These are phyloP conservation scores for Gari tellinella DNA, from an alignment of 2,888 invertebrate genomes.

Conservation along the genomic window DNA sequence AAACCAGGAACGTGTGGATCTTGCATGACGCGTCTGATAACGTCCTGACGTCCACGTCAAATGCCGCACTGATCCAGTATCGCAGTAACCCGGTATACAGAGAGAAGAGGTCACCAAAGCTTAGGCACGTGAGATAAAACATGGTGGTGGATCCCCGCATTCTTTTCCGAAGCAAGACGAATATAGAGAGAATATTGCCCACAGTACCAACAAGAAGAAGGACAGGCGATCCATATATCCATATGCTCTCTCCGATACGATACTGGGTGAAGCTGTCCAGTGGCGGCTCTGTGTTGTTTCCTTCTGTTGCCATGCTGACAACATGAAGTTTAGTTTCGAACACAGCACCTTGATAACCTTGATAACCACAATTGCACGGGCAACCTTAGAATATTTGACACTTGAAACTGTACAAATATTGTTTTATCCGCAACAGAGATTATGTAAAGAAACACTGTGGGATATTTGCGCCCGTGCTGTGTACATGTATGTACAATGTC, in stretches of 20 bases:
- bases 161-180: constrained; percentile 54
- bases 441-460: no score
- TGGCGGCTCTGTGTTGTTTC: no score
- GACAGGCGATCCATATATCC: constrained; percentile 61
- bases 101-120: constrained; percentile 62
- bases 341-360: no score
- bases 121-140: constrained; percentile 64
- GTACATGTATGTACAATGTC: no score
- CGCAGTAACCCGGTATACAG: constrained; percentile 66
- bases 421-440: no score
- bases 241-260: constrained; percentile 41
- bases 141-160: constrained; percentile 65
- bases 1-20: constrained; percentile 78
- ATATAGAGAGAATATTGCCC: constrained; percentile 62
- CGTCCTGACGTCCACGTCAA: constrained; percentile 60
- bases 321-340: no score
- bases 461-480: no score
- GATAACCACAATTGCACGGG: no score
- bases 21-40: constrained; percentile 73
- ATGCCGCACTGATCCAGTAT: constrained; percentile 66
- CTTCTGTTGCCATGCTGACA: no score
- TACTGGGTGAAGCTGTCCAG: no score
- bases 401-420: no score
- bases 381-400: no score
- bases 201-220: constrained; percentile 63